Evolutionary conservation across 1,140 invertebrate species (phyloP).

Genomic region (Lethrus apterus): DNA sequence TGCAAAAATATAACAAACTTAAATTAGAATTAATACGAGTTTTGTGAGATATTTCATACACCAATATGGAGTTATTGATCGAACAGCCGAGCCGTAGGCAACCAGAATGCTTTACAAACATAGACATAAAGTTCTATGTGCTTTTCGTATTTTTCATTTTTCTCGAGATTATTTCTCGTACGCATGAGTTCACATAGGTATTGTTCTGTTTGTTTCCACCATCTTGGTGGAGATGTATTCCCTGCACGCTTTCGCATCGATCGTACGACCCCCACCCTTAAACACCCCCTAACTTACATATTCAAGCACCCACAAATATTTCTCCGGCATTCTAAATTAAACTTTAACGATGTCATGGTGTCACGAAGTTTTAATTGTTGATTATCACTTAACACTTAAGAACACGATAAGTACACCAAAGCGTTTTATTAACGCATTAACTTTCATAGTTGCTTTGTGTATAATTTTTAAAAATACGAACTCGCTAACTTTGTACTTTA

Average conservation of each 20-base stretch:
- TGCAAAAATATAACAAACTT: too few relatives aligned
- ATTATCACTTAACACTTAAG: constrained; percentile 1
- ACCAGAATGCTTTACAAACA: too few relatives aligned
- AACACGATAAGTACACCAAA: too few relatives aligned
- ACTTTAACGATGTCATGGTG: constrained; percentile 27
- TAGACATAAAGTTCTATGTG: constrained; percentile 23
- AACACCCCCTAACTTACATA: constrained; percentile 11
- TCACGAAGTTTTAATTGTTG: constrained; percentile 24
- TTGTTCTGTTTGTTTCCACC: constrained; percentile 37
- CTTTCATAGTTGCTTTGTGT: neutral
- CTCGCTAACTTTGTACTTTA: too few relatives aligned
- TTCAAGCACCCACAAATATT: constrained; percentile 17
- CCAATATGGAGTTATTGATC: too few relatives aligned
- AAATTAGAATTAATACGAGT: too few relatives aligned
- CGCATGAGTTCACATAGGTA: constrained; percentile 36
- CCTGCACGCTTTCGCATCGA: constrained; percentile 31
- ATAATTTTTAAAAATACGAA: too few relatives aligned
- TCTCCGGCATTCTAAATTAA: constrained; percentile 16
- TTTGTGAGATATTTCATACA: too few relatives aligned
- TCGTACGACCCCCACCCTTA: constrained; percentile 18
- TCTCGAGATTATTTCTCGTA: constrained; percentile 28
- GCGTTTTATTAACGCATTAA: constrained; percentile 1
- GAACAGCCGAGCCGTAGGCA: too few relatives aligned
- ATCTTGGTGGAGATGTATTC: constrained; percentile 32
- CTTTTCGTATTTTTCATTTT: constrained; percentile 28